Percentiles rank a stretch among this genome's conserved stretches.
These are phyloP conservation scores for Pelecanoides urinatrix DNA, from an alignment of 2,113 vertebrate genomes.

Conservation along the genomic window DNA sequence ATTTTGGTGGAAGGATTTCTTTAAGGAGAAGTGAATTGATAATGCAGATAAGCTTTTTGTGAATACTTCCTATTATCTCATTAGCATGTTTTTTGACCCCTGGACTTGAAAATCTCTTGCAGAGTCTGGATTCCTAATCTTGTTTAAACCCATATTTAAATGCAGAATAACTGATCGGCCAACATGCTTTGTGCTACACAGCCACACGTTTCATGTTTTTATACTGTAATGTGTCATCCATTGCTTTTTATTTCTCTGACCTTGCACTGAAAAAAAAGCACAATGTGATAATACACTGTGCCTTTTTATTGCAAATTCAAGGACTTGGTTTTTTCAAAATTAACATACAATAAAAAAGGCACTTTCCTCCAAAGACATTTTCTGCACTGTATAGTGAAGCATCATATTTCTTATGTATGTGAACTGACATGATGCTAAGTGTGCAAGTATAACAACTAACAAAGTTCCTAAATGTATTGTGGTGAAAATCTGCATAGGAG, in stretches of 20 bases:
- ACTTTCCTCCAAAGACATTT: neutral
- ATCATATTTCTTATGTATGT: neutral
- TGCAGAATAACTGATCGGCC: constrained; percentile 44
- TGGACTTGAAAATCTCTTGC: constrained; percentile 47
- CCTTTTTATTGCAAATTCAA: neutral
- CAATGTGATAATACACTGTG: neutral
- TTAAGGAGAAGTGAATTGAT: constrained; percentile 22
- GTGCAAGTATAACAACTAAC: neutral
- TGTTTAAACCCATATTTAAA: constrained; percentile 47
- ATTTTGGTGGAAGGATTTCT: constrained; percentile 1
- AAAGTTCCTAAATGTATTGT: neutral
- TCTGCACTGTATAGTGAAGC: neutral
- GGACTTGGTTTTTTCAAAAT: neutral
- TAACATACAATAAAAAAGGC: neutral
- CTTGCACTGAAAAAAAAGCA: neutral
- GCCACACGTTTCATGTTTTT: neutral
- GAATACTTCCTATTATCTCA: constrained; percentile 45
- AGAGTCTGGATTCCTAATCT: constrained; percentile 46
- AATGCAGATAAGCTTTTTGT: constrained; percentile 5
- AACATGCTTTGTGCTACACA: constrained; percentile 18
- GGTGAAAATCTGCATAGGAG: neutral
- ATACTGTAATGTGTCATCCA: neutral
- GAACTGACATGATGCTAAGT: neutral
- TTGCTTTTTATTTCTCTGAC: neutral
- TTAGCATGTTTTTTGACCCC: constrained; percentile 36